Evolutionary conservation across 1,140 invertebrate species (phyloP), one percentile per base, ranked within the genome.

Genomic region (Drosophila pandora): DNA sequence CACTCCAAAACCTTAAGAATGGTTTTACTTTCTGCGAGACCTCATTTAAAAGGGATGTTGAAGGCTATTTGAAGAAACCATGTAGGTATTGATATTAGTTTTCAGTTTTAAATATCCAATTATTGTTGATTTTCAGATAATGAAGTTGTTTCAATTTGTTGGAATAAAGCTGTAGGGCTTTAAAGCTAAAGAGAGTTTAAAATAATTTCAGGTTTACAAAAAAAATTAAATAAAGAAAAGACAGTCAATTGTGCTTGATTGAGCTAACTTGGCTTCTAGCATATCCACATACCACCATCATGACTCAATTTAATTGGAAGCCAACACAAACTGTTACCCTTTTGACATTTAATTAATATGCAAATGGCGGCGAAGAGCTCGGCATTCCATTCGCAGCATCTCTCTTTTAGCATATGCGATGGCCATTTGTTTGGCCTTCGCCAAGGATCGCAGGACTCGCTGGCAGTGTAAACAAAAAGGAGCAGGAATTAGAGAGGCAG

Each of bases 321-420:
- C 53, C 32, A 10, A 28, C 55, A 55, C 54, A 59, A 75, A 60
- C 77, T 65, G 67, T 62, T 75, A 75, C 74, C 74, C 78, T 82
- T 82, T 87, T 82, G 81, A 82, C 82, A 82, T 85, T 85, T 85
- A 85, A 85, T 85, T 85, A 85, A 85, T 85, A 85, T 85, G 81
- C 83, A 85, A 85, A 85, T 85, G 76, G 50, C 13, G 54, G 48
- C 54, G 63, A 52, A 9, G 6, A 62, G 37, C 59, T 37, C 53
- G 32, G 59, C 53, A 74, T 61, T 70, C 45, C 69, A 43, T 32
- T 54, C 55, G 54, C 50, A 62, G 30, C 69, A 61, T 7, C 3
- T 34, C 50, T 28, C 50, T 28, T 4, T 7, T 6, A 28, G 25
- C 70, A 63, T 47, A 73, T 73, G 69, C 57, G 58, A 55, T 63